These are phyloP conservation scores for Pungitius pungitius DNA, from an alignment of 2,113 vertebrate genomes.

Conservation along the genomic window DNA sequence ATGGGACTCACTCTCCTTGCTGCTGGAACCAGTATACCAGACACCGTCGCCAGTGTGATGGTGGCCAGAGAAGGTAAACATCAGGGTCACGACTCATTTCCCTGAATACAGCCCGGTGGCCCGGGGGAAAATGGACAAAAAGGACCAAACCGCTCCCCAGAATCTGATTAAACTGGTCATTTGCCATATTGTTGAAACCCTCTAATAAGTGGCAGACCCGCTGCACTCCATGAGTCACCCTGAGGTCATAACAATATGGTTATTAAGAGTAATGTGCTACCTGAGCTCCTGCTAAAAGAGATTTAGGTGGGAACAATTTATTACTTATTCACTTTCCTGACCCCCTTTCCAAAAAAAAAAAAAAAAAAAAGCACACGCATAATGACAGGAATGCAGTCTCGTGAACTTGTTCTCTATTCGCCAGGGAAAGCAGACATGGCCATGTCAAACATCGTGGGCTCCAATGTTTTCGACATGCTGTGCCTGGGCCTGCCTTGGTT, in stretches of 20 bases:
- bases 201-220: neutral
- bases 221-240: neutral
- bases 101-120: neutral
- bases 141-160: neutral
- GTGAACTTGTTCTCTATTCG: neutral
- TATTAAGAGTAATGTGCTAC: neutral
- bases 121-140: neutral
- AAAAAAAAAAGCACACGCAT: neutral
- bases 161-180: neutral
- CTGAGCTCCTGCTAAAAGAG: neutral
- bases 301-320: neutral
- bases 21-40: constrained; percentile 96
- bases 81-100: neutral
- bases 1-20: constrained; percentile 97
- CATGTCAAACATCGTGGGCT: constrained; percentile 98
- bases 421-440: constrained; percentile 98
- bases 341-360: neutral
- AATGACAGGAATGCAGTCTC: neutral
- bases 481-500: constrained; percentile 97
- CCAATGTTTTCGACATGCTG: constrained; percentile 96
- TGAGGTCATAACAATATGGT: neutral
- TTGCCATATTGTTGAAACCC: neutral
- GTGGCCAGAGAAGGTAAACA: constrained; percentile 93
- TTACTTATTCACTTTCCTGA: neutral
- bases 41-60: constrained; percentile 93